A percentile compares a stretch with the other conserved stretches of the same genome.
Conservation (phyloP, 2,113 vertebrate species). For the Cyprinus carpio region DNA sequence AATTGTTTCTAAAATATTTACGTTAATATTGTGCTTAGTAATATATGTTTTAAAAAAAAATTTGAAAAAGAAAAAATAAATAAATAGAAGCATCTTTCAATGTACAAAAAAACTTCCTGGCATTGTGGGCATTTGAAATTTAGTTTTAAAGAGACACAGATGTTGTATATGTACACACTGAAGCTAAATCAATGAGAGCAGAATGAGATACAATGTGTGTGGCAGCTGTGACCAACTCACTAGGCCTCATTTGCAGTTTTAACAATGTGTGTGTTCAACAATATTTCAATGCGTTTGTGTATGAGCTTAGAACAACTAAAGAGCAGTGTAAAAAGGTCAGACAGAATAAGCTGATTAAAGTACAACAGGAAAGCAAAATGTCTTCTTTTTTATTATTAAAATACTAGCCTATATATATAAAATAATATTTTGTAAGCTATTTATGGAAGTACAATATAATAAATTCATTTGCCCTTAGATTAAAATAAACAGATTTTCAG, state of each 20-base stretch:
- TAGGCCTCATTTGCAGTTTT: conserved; percentile 43
- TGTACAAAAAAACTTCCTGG: not conserved
- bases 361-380: not conserved
- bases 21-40: not conserved
- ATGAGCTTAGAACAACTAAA: not conserved
- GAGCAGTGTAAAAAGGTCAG: not conserved
- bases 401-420: not conserved
- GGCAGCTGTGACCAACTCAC: conserved; percentile 40
- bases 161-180: conserved; percentile 8
- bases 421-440: not conserved
- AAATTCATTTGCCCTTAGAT: not conserved
- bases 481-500: not conserved
- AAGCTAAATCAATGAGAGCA: conserved; percentile 19
- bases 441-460: not conserved
- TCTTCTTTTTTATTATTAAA: not conserved
- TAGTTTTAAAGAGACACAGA: not conserved
- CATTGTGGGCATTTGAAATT: not conserved
- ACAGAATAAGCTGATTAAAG: not conserved
- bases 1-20: not conserved
- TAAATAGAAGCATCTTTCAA: not conserved
- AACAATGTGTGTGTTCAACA: conserved; percentile 18
- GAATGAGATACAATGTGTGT: conserved; percentile 32
- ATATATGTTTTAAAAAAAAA: not conserved
- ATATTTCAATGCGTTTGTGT: not conserved
- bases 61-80: not conserved